Conservation (phyloP, 2,888 invertebrate species). For the Chloroclystis v-ata region DNA sequence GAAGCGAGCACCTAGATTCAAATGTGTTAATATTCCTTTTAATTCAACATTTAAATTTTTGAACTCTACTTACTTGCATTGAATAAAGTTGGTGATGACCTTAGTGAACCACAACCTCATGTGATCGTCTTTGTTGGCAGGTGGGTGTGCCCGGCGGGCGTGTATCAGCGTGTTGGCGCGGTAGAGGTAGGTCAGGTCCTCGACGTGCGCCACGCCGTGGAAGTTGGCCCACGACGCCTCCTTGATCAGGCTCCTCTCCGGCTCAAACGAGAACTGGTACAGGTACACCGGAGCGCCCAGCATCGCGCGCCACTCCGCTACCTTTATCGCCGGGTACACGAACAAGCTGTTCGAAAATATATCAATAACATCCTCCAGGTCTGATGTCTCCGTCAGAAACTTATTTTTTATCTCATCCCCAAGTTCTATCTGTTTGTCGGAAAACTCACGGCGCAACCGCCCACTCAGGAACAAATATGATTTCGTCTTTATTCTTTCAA, state of each 20-base stretch:
- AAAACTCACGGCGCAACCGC: background rate
- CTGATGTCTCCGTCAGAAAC: background rate
- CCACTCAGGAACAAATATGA: background rate
- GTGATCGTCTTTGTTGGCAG: conserved; percentile 22
- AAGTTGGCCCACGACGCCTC: background rate
- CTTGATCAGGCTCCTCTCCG: background rate
- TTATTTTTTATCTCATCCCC: too few relatives aligned
- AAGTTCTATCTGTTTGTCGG: too few relatives aligned
- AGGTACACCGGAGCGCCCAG: conserved; percentile 2
- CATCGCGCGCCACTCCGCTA: conserved; percentile 6
- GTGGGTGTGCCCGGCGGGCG: conserved; percentile 12
- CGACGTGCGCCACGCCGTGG: background rate
- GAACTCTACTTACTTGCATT: too few relatives aligned
- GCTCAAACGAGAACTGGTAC: conserved; percentile 1
- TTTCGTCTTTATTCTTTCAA: too few relatives aligned
- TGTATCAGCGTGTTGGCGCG: background rate
- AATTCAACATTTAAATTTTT: too few relatives aligned
- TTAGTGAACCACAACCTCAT: conserved; percentile 21
- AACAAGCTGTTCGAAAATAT: background rate
- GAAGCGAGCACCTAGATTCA: too few relatives aligned
- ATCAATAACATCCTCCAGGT: background rate
- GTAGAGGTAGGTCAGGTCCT: conserved; percentile 7
- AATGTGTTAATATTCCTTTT: too few relatives aligned
- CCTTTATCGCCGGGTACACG: background rate
- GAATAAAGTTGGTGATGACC: too few relatives aligned